phyloP scores from a whole-genome alignment of 2,113 vertebrate species.

The Deroptyus accipitrinus region DNA sequence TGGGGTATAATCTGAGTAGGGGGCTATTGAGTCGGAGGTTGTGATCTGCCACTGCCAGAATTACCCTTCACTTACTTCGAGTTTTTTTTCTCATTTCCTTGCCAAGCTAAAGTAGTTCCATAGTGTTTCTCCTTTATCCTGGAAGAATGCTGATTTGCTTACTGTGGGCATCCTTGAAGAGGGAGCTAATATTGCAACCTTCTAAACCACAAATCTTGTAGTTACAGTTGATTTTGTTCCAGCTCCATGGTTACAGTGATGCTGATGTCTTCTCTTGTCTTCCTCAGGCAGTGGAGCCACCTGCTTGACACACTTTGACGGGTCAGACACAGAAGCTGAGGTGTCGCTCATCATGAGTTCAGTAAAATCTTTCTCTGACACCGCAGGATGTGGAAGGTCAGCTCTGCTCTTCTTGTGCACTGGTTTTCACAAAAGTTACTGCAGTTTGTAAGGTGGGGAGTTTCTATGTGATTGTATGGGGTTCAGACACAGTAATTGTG shows the following conservation, averaged over 20 bases:
- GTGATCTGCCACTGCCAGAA: too few relatives aligned
- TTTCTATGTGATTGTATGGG: not conserved
- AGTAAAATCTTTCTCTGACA: slow-evolving; percentile 78
- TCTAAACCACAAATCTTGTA: too few relatives aligned
- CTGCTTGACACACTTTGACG: slow-evolving; percentile 92
- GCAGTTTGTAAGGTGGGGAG: not conserved
- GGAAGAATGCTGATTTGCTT: too few relatives aligned
- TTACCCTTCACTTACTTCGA: too few relatives aligned
- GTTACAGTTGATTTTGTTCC: too few relatives aligned
- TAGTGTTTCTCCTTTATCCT: too few relatives aligned
- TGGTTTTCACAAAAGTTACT: not conserved
- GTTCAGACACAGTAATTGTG: not conserved
- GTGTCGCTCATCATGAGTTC: slow-evolving; percentile 83
- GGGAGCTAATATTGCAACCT: too few relatives aligned
- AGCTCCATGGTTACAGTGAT: not conserved
- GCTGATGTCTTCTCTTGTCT: not conserved
- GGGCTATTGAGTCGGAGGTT: too few relatives aligned
- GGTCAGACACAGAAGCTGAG: slow-evolving; percentile 85
- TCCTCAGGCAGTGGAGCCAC: slow-evolving; percentile 88
- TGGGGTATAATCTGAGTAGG: too few relatives aligned
- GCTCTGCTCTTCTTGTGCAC: not conserved
- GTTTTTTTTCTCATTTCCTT: too few relatives aligned
- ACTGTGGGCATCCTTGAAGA: too few relatives aligned
- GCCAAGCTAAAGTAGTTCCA: too few relatives aligned
- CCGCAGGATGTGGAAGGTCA: slow-evolving; percentile 83